phyloP scores from a whole-genome alignment of 2,888 invertebrate species.

The Xestia xanthographa region DNA sequence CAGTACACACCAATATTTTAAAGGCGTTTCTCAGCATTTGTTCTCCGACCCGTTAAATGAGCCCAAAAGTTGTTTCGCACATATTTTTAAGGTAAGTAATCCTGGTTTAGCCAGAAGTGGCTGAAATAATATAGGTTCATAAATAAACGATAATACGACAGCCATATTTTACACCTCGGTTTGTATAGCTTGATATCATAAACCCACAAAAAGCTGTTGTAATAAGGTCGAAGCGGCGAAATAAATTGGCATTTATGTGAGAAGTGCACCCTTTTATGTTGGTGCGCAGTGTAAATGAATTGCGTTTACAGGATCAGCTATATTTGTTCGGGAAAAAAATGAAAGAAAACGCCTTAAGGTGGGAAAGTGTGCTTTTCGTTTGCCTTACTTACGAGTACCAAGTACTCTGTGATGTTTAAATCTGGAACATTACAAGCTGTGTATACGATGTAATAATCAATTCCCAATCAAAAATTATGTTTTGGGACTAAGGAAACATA shows the following conservation, averaged over 20 bases:
- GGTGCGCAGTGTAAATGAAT: slow-evolving; percentile 26
- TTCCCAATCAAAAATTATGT: too few relatives aligned
- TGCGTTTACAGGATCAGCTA: slow-evolving; percentile 17
- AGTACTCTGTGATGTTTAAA: background rate
- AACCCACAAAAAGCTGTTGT: slow-evolving; percentile 39
- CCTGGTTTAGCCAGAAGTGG: slow-evolving; percentile 11
- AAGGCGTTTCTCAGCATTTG: background rate
- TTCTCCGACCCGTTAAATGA: background rate
- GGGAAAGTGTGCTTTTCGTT: background rate
- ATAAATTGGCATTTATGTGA: slow-evolving; percentile 54
- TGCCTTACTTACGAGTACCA: background rate
- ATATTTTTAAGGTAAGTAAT: slow-evolving; percentile 19
- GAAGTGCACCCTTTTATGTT: slow-evolving; percentile 42
- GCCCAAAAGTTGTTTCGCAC: background rate
- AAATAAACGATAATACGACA: slow-evolving; percentile 31
- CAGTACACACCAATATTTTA: background rate
- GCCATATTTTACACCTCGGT: slow-evolving; percentile 40
- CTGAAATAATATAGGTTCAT: slow-evolving; percentile 24
- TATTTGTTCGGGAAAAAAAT: slow-evolving; percentile 20
- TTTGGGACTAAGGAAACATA: too few relatives aligned
- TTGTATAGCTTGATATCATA: slow-evolving; percentile 43
- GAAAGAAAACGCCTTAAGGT: background rate
- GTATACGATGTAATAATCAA: too few relatives aligned
- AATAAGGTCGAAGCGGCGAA: slow-evolving; percentile 40
- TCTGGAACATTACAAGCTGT: background rate